Evolutionary conservation across 2,888 invertebrate genomes (phyloP).

Genomic region (Quadriops clusia): DNA sequence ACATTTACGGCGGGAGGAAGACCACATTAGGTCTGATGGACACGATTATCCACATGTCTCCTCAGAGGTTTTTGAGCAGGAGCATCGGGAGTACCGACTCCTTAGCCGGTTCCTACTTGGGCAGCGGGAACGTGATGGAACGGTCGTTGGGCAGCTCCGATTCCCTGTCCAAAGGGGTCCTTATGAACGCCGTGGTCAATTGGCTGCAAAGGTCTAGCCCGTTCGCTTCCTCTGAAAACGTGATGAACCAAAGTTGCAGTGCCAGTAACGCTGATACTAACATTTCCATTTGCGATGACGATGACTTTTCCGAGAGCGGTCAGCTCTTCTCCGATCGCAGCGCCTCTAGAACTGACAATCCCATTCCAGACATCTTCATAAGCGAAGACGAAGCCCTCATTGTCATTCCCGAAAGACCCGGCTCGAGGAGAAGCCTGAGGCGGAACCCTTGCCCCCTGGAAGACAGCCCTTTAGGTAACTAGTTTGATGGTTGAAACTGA

Average conservation of each 20-base stretch:
- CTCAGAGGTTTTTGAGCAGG: conserved; percentile 25
- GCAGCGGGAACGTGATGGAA: conserved; percentile 20
- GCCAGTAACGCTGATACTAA: conserved; percentile 22
- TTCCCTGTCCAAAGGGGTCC: conserved; percentile 26
- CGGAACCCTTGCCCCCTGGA: conserved; percentile 21
- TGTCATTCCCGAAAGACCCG: conserved; percentile 10
- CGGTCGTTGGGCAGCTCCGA: conserved; percentile 28
- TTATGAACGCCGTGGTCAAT: conserved; percentile 32
- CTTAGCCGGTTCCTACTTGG: conserved; percentile 20
- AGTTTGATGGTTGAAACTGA: conserved; percentile 13
- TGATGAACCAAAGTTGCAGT: conserved; percentile 13
- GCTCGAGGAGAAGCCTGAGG: conserved; percentile 6
- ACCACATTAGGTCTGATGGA: conserved; percentile 26
- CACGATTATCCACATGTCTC: conserved; percentile 28
- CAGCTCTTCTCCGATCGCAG: conserved; percentile 17
- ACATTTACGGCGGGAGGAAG: conserved; percentile 25
- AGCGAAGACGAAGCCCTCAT: conserved; percentile 19
- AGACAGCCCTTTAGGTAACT: conserved; percentile 24
- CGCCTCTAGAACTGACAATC: conserved; percentile 14
- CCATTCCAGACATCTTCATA: conserved; percentile 25
- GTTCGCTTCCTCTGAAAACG: conserved; percentile 25
- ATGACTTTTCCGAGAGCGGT: too few relatives aligned
- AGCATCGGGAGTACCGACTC: conserved; percentile 27
- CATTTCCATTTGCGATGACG: conserved; percentile 24
- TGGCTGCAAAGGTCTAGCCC: conserved; percentile 32